Evolutionary conservation across 2,113 vertebrate species (phyloP).

Genomic region (Irena cyanogastra): DNA sequence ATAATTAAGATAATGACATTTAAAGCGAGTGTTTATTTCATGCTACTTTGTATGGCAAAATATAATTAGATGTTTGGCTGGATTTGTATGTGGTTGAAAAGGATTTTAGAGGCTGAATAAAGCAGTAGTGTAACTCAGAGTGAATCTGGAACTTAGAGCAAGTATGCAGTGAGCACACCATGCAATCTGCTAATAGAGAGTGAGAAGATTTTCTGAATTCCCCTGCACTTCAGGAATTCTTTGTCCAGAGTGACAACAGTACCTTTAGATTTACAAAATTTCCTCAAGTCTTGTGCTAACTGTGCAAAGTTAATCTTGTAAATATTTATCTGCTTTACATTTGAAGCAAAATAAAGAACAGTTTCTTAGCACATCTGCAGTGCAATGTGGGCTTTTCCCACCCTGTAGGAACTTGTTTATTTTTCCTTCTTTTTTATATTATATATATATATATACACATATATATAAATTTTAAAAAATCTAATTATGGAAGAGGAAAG

Average conservation of each 20-base stretch:
- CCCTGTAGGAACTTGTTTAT: neutral
- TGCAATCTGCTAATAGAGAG: neutral
- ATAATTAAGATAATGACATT: slow-evolving; percentile 68
- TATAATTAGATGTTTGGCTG: slow-evolving; percentile 53
- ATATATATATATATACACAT: too few species aligned
- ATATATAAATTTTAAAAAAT: too few species aligned
- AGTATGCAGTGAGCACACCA: neutral
- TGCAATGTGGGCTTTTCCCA: neutral
- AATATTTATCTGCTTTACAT: neutral
- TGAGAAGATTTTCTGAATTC: neutral
- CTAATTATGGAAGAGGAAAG: neutral
- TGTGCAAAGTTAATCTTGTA: neutral
- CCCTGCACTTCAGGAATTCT: neutral
- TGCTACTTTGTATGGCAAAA: slow-evolving; percentile 51
- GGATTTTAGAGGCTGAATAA: slow-evolving; percentile 10
- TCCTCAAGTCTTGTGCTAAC: neutral
- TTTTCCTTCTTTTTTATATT: too few species aligned
- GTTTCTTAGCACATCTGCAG: neutral
- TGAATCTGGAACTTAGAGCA: neutral
- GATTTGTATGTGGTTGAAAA: neutral
- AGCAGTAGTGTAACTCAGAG: neutral
- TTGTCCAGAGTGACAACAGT: neutral
- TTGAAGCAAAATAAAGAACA: neutral
- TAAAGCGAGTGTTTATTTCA: slow-evolving; percentile 58
- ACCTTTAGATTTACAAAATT: neutral